Evolutionary conservation across 2,797 vertebrate genomes (phyloP).

Genomic region (Intellagama lesueurii): DNA sequence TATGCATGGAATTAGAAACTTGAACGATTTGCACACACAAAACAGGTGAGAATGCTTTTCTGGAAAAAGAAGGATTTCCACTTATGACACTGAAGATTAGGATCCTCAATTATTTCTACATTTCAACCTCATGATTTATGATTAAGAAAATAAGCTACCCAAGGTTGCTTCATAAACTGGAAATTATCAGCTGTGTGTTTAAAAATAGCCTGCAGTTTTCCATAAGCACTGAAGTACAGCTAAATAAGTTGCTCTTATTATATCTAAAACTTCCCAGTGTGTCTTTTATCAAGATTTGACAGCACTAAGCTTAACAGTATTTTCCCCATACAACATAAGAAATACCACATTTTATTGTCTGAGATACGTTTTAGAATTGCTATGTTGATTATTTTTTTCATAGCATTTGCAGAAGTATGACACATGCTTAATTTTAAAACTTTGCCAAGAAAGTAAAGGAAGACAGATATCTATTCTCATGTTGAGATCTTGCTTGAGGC

Average conservation of each 20-base stretch:
- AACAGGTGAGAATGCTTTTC: neutral
- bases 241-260: slow-evolving; percentile 50
- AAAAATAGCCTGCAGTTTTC: slow-evolving; percentile 59
- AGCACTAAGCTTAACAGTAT: slow-evolving; percentile 34
- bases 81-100: slow-evolving; percentile 4
- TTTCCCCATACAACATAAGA: slow-evolving; percentile 15
- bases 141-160: slow-evolving; percentile 27
- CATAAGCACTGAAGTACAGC: slow-evolving; percentile 19
- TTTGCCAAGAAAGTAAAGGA: neutral
- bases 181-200: slow-evolving; percentile 36
- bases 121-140: neutral
- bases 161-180: slow-evolving; percentile 35
- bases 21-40: neutral
- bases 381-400: slow-evolving; percentile 27
- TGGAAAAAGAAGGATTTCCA: neutral
- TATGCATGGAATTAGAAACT: neutral
- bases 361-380: slow-evolving; percentile 43
- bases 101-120: slow-evolving; percentile 7
- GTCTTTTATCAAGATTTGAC: slow-evolving; percentile 59
- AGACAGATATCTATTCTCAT: neutral
- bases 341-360: slow-evolving; percentile 39
- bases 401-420: slow-evolving; percentile 31
- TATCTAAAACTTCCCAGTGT: slow-evolving; percentile 60
- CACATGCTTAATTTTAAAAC: neutral
- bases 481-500: neutral